phyloP scores from a whole-genome alignment of 2,113 vertebrate genomes.

The Ploceus nigricollis region DNA sequence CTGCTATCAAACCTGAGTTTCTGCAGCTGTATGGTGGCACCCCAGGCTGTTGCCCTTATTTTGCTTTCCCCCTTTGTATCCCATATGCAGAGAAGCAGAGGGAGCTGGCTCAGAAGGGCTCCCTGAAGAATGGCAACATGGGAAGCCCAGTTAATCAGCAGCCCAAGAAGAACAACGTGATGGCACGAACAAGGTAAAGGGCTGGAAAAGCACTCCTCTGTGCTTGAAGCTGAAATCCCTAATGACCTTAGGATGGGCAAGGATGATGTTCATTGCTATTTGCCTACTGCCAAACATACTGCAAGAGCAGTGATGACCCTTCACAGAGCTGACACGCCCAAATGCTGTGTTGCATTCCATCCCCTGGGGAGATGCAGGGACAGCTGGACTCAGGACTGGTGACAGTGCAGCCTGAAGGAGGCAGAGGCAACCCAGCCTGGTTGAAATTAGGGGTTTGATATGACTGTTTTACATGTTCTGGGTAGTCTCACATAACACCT shows the following conservation, averaged over 20 bases:
- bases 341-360: background rate
- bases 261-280: background rate
- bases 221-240: background rate
- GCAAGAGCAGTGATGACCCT: background rate
- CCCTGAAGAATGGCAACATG: constrained; percentile 86
- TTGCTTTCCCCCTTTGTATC: constrained; percentile 42
- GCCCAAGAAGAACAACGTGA: constrained; percentile 96
- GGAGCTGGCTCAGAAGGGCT: constrained; percentile 89
- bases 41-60: background rate
- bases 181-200: constrained; percentile 91
- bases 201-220: background rate
- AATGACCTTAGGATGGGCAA: background rate
- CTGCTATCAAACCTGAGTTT: background rate
- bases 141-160: constrained; percentile 96
- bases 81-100: constrained; percentile 89
- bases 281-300: background rate
- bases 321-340: background rate
- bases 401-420: background rate
- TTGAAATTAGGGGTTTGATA: background rate
- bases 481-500: background rate
- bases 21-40: background rate
- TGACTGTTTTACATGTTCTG: background rate
- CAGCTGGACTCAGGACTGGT: background rate
- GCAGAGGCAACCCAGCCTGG: background rate
- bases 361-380: background rate